These are phyloP conservation scores for Glaucidium brasilianum DNA, from an alignment of 2,113 vertebrate species.

Conservation along the genomic window DNA sequence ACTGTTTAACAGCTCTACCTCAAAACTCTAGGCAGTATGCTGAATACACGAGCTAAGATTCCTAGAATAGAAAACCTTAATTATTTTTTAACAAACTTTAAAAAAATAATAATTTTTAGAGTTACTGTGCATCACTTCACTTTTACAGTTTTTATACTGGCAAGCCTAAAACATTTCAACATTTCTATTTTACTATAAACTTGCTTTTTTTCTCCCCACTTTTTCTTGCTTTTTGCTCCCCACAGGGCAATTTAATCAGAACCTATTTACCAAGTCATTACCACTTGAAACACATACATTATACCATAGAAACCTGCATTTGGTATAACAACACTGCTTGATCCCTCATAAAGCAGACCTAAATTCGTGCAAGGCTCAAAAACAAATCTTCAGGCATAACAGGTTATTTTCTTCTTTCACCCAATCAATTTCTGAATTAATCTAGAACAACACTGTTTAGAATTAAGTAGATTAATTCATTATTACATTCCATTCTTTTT, in stretches of 20 bases:
- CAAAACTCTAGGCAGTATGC: neutral
- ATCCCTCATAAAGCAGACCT: neutral
- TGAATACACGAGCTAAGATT: neutral
- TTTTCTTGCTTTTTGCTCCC: neutral
- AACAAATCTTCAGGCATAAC: neutral
- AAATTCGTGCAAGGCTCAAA: neutral
- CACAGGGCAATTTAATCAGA: neutral
- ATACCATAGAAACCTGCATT: neutral
- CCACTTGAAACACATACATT: neutral
- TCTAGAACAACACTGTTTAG: neutral
- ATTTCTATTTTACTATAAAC: neutral
- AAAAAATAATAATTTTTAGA: neutral
- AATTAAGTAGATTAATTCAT: neutral
- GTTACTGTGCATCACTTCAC: neutral
- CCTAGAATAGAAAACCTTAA: neutral
- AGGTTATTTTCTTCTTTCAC: neutral
- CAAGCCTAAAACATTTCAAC: neutral
- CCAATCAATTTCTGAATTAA: neutral
- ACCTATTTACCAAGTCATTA: neutral
- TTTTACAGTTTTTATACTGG: neutral
- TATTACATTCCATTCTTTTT: neutral
- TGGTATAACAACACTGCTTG: neutral
- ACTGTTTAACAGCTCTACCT: neutral
- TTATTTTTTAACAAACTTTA: neutral
- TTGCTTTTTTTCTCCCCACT: neutral